Base-by-base conservation (phyloP, 2,113 vertebrate genomes). In the Peromyscus polionotus region DNA sequence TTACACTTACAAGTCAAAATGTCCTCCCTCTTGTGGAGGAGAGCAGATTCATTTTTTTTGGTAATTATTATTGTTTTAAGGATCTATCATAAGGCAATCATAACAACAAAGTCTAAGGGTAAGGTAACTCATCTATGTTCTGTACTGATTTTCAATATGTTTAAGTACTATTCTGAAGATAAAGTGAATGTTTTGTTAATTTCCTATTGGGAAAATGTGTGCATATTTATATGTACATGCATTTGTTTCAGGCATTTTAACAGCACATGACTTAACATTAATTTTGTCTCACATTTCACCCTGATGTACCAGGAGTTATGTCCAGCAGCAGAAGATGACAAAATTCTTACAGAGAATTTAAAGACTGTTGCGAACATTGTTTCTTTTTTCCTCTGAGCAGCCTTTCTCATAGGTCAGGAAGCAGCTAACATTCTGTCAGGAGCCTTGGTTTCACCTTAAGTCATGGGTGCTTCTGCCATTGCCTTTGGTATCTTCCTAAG, bases 151-250 rank as follows among this genome's bases (percentile, higher is more conserved):
- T 93, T 13, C 33, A 45, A 26, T 94, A 26, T 73, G 39, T 57
- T 93, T 91, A 96, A 97, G 36, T 90, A 90, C 45, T 85, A 51
- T 83, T 91, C 48, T 45, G 81, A 94, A 94, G 86, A 65, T 76
- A 80, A 94, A 28, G 45, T 54, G 22, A 85, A 39, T 65, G 33
- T 84, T 88, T 48, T 33, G 31, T 61, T 91, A 26, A 61, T 86
- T 48, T 77, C 0, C 22, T 1, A 63, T 84, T 65, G 24, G 63
- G 1, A 68, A 75, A 89, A 51, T 72, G 76, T 57, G 1, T 63
- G 11, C 45, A 5, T 86, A 5, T 68, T 24, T 67, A 7, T 48
- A 12, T 51, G 39, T 33, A 6, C 79, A 12, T 88, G 13, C 6
- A 33, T 75, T 14, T 10, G 14, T 19, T 48, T 51, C 28, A 10